Evolutionary conservation across 2,888 invertebrate species (phyloP), one percentile per base, ranked within the genome.

Genomic region (Notodonta ziczac): DNA sequence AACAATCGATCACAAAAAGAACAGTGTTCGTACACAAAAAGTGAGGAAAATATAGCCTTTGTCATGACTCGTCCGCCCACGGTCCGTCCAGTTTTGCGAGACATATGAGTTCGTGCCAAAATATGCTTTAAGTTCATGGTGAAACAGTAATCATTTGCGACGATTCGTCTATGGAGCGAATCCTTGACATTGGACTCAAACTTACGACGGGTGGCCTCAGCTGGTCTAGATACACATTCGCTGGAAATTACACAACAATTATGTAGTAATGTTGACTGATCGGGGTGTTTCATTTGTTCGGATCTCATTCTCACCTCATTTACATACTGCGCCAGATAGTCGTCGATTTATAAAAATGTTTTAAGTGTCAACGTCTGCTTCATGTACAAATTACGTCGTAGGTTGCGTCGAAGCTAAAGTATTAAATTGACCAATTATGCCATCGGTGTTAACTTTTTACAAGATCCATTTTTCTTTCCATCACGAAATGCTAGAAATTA

Each of bases 161-260:
- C 58, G 60, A 65, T 54, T 67, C 51, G 52, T 53, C 57, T 60
- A 53, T 70, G 61, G 56, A 67, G 57, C 60, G 63, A 61, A 72
- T 77, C 82, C 81, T 82, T 81, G 82, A 81, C 81, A 82, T 80
- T 82, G 82, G 65, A 67, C 66, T 74, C 68, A 62, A 70, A 65
- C 69, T 69, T 62, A 61, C 64, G 65, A 75, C 70, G 73, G 60
- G 60, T 73, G 67, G 69, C 69, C 67, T 66, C 62, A 54, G 39
- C 39, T 14, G n/a, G n/a, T 39, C 54, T 54, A 32, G 52, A 52
- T 54, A 8, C 44, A 24, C 44, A 10, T 24, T 24, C 39, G 53
- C 50, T 46, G 48, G 51, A 50, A 46, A 52, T 56, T 51, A 50
- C 56, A 35, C 56, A 40, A 39, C 55, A 6, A 56, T 16, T 24